phyloP scores from a whole-genome alignment of 2,113 vertebrate species.

The Eira barbara region DNA sequence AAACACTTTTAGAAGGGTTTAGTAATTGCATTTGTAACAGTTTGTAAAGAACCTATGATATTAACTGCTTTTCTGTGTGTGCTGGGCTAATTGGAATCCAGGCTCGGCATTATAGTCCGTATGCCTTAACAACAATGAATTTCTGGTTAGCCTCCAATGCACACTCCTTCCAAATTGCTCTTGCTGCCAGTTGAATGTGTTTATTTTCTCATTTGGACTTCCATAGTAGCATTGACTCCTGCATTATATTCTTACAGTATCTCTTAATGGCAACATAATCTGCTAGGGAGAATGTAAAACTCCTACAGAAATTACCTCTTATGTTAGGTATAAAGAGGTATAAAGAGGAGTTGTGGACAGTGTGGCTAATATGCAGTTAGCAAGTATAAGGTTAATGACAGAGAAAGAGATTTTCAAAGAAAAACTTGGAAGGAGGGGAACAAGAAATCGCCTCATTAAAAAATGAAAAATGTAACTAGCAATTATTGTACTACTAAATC shows the following conservation, averaged over 20 bases:
- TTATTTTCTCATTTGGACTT: not conserved
- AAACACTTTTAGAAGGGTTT: not conserved
- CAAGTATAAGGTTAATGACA: not conserved
- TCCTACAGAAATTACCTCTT: not conserved
- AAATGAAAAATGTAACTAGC: not conserved
- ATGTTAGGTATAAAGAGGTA: not conserved
- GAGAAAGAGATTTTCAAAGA: not conserved
- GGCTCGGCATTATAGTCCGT: no score
- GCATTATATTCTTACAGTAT: not conserved
- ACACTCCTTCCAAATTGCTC: not conserved
- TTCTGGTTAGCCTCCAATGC: not conserved
- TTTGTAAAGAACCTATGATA: not conserved
- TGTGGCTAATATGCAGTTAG: not conserved
- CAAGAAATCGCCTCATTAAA: not conserved
- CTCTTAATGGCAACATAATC: not conserved
- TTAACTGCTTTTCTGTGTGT: not conserved
- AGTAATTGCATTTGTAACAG: not conserved
- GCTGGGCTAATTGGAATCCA: not conserved
- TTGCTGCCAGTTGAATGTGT: not conserved
- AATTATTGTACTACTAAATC: not conserved
- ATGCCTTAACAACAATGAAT: not conserved
- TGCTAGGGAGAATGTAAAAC: not conserved
- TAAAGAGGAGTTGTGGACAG: not conserved
- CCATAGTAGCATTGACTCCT: not conserved
- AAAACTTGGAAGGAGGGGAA: not conserved